Evolutionary conservation across 2,888 invertebrate genomes (phyloP).

Genomic region (Crocallis elinguaria): DNA sequence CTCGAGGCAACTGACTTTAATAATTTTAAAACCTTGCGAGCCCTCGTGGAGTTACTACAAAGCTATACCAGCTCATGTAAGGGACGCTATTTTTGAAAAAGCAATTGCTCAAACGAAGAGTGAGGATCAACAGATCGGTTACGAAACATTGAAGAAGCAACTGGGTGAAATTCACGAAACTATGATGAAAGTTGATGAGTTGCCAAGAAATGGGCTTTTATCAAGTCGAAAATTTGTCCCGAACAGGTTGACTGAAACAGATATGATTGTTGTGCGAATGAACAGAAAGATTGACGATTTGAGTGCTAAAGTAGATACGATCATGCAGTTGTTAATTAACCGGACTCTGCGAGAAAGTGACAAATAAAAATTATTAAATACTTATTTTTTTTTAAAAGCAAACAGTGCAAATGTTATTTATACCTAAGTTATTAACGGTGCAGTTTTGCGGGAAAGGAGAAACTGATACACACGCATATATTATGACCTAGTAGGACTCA

Average conservation of each 20-base stretch:
- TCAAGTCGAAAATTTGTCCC: background rate
- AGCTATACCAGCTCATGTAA: constrained; percentile 57
- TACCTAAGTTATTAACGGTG: too few relatives aligned
- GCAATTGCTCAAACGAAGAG: constrained; percentile 62
- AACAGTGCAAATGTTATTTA: too few relatives aligned
- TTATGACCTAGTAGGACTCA: too few relatives aligned
- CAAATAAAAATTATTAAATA: too few relatives aligned
- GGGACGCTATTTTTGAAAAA: constrained; percentile 68
- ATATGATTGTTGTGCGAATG: constrained; percentile 11
- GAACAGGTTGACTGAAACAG: constrained; percentile 9
- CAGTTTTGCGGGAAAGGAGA: too few relatives aligned
- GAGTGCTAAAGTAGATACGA: constrained; percentile 3
- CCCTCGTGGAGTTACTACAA: constrained; percentile 41
- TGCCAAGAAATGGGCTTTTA: background rate
- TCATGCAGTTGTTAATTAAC: background rate
- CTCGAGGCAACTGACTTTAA: constrained; percentile 13
- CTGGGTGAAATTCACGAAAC: constrained; percentile 40
- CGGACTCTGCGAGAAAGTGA: background rate
- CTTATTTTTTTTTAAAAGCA: too few relatives aligned
- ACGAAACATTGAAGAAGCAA: constrained; percentile 49
- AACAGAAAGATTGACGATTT: constrained; percentile 9
- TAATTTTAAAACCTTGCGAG: constrained; percentile 33
- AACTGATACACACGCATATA: too few relatives aligned
- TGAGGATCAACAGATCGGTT: constrained; percentile 55
- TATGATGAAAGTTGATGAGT: background rate